Conservation (phyloP, 2,797 vertebrate species). For the Lindbergichthys nudifrons region DNA sequence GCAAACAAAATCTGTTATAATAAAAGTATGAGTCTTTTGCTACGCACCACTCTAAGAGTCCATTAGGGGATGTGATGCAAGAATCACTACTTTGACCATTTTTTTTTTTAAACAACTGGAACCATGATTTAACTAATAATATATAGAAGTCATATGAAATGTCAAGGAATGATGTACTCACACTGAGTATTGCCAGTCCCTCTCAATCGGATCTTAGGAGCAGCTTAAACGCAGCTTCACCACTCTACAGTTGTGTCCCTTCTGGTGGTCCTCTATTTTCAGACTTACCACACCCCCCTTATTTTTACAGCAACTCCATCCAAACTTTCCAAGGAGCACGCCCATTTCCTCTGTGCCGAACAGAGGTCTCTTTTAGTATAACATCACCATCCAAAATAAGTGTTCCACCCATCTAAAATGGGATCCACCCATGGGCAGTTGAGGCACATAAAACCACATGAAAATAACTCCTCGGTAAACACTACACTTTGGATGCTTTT, state of each 20-base stretch:
- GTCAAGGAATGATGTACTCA: slow-evolving; percentile 47
- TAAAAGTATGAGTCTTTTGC: neutral
- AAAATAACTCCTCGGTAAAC: slow-evolving; percentile 62
- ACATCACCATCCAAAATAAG: slow-evolving; percentile 66
- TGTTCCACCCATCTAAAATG: slow-evolving; percentile 74
- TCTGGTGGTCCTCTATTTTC: slow-evolving; percentile 72
- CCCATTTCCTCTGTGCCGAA: slow-evolving; percentile 81
- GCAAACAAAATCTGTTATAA: neutral
- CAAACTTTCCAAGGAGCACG: slow-evolving; percentile 76
- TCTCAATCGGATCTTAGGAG: slow-evolving; percentile 43
- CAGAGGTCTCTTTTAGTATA: slow-evolving; percentile 72
- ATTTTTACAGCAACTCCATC: slow-evolving; percentile 64
- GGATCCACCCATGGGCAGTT: slow-evolving; percentile 75
- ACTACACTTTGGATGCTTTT: slow-evolving; percentile 25
- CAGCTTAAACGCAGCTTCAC: slow-evolving; percentile 31
- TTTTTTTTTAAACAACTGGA: neutral
- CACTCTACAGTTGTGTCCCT: slow-evolving; percentile 44
- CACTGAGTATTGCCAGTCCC: slow-evolving; percentile 27
- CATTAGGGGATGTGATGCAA: neutral
- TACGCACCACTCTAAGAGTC: neutral
- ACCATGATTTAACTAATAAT: neutral
- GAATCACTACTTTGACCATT: neutral
- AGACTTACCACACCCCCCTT: slow-evolving; percentile 64
- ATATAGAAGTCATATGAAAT: slow-evolving; percentile 17
- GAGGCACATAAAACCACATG: slow-evolving; percentile 65